Conservation (phyloP, 2,888 invertebrate species). For the Netelia melanura region DNA sequence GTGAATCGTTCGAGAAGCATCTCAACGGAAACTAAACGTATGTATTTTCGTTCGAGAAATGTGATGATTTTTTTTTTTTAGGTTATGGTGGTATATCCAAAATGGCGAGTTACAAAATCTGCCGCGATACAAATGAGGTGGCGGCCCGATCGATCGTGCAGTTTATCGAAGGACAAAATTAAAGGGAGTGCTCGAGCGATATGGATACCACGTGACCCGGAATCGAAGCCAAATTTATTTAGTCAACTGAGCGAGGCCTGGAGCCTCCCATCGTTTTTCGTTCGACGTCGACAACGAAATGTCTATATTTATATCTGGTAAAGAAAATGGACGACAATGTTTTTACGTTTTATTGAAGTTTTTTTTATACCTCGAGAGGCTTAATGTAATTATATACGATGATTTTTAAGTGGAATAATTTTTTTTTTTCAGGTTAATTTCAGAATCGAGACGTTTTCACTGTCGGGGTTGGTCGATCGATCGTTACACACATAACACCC, state of each 20-base stretch:
- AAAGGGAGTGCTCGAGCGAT: conserved; percentile 61
- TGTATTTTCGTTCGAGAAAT: neutral
- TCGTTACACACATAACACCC: conserved; percentile 41
- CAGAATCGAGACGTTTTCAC: conserved; percentile 6
- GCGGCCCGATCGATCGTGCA: conserved; percentile 54
- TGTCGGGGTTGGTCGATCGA: conserved; percentile 49
- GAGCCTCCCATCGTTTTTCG: conserved; percentile 42
- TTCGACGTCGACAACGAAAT: conserved; percentile 11
- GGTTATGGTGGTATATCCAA: neutral
- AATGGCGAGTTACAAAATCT: conserved; percentile 7
- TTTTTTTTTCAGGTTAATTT: neutral
- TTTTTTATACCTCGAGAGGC: too few species aligned
- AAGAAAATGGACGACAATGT: too few species aligned
- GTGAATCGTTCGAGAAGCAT: too few species aligned
- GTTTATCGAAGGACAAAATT: conserved; percentile 66
- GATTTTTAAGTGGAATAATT: neutral
- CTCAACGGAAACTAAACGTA: neutral
- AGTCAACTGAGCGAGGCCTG: conserved; percentile 30
- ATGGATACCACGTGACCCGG: conserved; percentile 62
- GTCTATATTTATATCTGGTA: neutral
- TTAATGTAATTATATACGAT: neutral
- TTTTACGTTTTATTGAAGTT: too few species aligned
- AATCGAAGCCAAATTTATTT: conserved; percentile 62
- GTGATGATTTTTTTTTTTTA: neutral
- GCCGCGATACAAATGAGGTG: conserved; percentile 25